These are phyloP conservation scores for Nymphalis io DNA, from an alignment of 1,140 invertebrate genomes.

Conservation along the genomic window DNA sequence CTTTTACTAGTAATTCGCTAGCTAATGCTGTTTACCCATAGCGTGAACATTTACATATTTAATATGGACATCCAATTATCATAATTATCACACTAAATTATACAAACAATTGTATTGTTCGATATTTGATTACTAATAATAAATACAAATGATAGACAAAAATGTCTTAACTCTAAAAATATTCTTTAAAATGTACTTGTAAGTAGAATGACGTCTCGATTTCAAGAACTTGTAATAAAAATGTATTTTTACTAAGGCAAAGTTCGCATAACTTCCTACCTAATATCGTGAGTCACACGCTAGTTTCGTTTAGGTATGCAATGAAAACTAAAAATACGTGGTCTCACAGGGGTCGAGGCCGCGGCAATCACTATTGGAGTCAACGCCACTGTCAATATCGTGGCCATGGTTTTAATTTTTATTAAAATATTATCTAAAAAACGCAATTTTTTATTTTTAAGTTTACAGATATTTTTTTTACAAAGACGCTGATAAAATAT, in stretches of 20 bases:
- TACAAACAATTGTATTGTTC: not conserved
- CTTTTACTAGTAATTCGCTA: conserved; percentile 8
- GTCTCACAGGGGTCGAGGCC: conserved; percentile 59
- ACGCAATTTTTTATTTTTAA: not conserved
- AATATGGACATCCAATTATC: not conserved
- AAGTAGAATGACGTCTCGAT: conserved; percentile 4
- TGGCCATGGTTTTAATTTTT: conserved; percentile 12
- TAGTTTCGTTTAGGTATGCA: conserved; percentile 54
- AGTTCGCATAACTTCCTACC: conserved; percentile 36
- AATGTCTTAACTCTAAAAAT: no score
- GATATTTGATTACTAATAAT: no score
- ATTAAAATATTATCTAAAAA: not conserved
- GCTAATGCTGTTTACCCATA: not conserved
- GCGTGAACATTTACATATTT: not conserved
- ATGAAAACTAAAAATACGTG: conserved; percentile 58
- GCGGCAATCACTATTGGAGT: conserved; percentile 34
- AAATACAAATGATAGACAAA: no score
- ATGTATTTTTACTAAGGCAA: conserved; percentile 28
- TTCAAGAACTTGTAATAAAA: conserved; percentile 24
- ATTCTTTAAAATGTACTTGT: not conserved
- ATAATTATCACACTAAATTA: not conserved
- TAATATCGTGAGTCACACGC: conserved; percentile 44
- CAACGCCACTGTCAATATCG: conserved; percentile 44
- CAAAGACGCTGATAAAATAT: no score
- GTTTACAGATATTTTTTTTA: no score